These are phyloP conservation scores for Drosophila miranda DNA, from an alignment of 1,140 invertebrate genomes.

Conservation along the genomic window DNA sequence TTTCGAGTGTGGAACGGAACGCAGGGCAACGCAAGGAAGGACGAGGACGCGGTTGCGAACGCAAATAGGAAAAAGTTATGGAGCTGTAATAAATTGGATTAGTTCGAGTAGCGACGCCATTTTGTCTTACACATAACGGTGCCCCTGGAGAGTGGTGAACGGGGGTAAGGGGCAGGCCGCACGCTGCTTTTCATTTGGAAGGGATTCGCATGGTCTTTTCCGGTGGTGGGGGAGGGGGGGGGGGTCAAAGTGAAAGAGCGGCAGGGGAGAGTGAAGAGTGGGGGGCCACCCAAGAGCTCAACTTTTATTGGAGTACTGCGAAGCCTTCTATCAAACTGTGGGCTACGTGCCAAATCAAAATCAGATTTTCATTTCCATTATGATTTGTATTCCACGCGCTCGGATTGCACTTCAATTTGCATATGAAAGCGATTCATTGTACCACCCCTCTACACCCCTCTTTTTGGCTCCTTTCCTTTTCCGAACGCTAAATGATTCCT, in stretches of 20 bases:
- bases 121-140: constrained; percentile 58
- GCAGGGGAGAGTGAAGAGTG: neutral
- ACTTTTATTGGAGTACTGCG: constrained; percentile 52
- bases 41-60: constrained; percentile 6
- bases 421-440: constrained; percentile 76
- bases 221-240: no score
- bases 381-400: constrained; percentile 39
- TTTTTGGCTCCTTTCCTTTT: constrained; percentile 67
- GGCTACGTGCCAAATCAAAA: constrained; percentile 78
- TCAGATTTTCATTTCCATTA: constrained; percentile 56
- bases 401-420: constrained; percentile 60
- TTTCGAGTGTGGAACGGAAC: constrained; percentile 38
- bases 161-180: constrained; percentile 7
- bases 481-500: constrained; percentile 68
- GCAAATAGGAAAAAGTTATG: constrained; percentile 81
- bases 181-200: constrained; percentile 69
- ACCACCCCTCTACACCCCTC: neutral
- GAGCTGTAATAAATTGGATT: constrained; percentile 82
- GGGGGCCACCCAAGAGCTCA: constrained; percentile 41
- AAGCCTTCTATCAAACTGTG: constrained; percentile 23
- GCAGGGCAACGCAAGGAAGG: constrained; percentile 8
- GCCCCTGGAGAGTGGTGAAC: constrained; percentile 6
- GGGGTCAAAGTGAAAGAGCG: neutral
- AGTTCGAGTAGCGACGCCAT: constrained; percentile 80
- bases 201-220: constrained; percentile 50